These are phyloP conservation scores for Dascyllus trimaculatus DNA, from an alignment of 2,113 vertebrate species.

Conservation along the genomic window DNA sequence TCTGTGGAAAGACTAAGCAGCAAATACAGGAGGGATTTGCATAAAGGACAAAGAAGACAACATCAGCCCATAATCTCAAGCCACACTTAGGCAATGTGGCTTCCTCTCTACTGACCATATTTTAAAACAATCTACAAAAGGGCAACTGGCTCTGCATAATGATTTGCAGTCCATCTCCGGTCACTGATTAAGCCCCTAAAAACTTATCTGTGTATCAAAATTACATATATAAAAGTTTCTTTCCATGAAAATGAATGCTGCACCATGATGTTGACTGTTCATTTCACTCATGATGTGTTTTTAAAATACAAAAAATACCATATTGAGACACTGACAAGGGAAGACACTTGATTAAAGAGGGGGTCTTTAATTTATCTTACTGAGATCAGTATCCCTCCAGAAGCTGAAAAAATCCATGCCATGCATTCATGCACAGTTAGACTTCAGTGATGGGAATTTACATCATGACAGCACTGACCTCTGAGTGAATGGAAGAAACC, in stretches of 20 bases:
- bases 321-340: too few relatives aligned
- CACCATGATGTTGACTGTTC: too few relatives aligned
- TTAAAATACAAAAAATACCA: too few relatives aligned
- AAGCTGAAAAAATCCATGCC: background rate
- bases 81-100: background rate
- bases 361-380: background rate
- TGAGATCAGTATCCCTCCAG: too few relatives aligned
- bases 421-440: background rate
- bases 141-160: background rate
- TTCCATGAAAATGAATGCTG: too few relatives aligned
- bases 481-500: background rate
- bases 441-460: background rate
- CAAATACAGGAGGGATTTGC: conserved; percentile 10
- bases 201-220: too few relatives aligned
- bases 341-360: too few relatives aligned
- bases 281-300: too few relatives aligned
- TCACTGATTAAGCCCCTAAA: too few relatives aligned
- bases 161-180: too few relatives aligned
- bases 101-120: background rate
- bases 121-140: conserved; percentile 11
- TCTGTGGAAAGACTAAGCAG: conserved; percentile 36
- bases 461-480: background rate
- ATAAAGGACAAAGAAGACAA: background rate
- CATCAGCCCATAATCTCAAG: conserved; percentile 15
- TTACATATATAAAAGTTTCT: too few relatives aligned